Evolutionary conservation across 2,797 vertebrate species (phyloP).

Genomic region (Lutjanus argentimaculatus): DNA sequence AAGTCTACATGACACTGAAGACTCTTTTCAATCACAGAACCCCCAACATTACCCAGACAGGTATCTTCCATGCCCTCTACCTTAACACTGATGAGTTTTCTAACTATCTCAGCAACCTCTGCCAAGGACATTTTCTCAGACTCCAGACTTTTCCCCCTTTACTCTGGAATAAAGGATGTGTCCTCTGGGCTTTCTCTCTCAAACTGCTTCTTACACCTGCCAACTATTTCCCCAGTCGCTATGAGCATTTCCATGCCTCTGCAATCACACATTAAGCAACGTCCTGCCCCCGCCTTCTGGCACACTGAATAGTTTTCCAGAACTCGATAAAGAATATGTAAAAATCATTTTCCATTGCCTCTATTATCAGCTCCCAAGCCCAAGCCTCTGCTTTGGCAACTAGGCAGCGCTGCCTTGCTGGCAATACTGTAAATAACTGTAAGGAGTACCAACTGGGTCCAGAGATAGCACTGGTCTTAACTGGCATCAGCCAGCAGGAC

Average conservation of each 20-base stretch:
- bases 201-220: constrained; percentile 23
- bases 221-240: constrained; percentile 18
- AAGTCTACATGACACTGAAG: constrained; percentile 5
- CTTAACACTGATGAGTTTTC: constrained; percentile 15
- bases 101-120: constrained; percentile 16
- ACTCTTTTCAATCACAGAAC: constrained; percentile 22
- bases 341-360: constrained; percentile 11
- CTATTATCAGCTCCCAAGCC: constrained; percentile 18
- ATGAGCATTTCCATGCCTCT: constrained; percentile 5
- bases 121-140: constrained; percentile 31
- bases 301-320: constrained; percentile 23
- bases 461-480: constrained; percentile 22
- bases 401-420: constrained; percentile 5
- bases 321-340: constrained; percentile 5
- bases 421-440: constrained; percentile 45
- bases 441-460: constrained; percentile 37
- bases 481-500: neutral
- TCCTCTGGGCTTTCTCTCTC: constrained; percentile 7
- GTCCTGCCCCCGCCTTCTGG: neutral
- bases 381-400: constrained; percentile 13
- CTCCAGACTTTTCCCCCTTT: neutral
- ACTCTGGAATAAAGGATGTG: constrained; percentile 10
- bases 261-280: constrained; percentile 6
- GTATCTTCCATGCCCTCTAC: constrained; percentile 12
- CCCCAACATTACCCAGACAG: constrained; percentile 6